Evolutionary conservation across 2,113 vertebrate genomes (phyloP), one percentile per base, ranked within the genome.

Genomic region (Nibea albiflora): DNA sequence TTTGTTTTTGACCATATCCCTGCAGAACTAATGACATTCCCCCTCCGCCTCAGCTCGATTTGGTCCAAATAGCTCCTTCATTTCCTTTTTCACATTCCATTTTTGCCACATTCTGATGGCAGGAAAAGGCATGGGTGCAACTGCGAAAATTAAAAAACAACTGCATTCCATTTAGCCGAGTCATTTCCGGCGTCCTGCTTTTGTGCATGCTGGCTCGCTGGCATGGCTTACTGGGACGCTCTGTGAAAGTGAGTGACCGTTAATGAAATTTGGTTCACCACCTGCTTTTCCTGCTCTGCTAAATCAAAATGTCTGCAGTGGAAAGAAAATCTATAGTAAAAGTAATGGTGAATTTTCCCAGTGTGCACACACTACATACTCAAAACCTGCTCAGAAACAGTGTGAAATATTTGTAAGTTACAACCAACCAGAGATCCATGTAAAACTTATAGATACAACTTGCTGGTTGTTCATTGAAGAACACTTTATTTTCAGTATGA

Each of bases 401-500:
- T 20, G 11, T 39, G 20, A 6, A 26, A 9, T 61, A n/a, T 61
- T 46, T 11, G 15, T 31, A 19, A 16, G 22, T 60, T 35, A 64
- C n/a, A 64, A 71, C 28, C 31, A 58, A 78, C 73, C 69, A 66
- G 54, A 5, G 28, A 77, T 26, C 14, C 69, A 35, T 52, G 52
- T 61, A 47, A 35, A 67, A 62, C 50, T 79, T 44, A 57, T 22
- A 80, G 15, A 78, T 75, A 57, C 63, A 46, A 76, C 44, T 52
- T 78, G 22, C 60, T 87, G 75, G 70, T 83, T 80, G 65, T 92
- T 94, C 81, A 88, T 88, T 91, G 89, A 96, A 95, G 93, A 94
- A 95, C 90, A 93, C 86, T 92, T 95, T 93, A 95, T 93, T 96
- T 95, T 93, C 91, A 94, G 93, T 94, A 94, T 94, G 93, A 95